A percentile compares a stretch with the other conserved stretches of the same genome.
Evolutionary conservation across 2,888 invertebrate species (phyloP).

Genomic region (Lochmaea crataegi): DNA sequence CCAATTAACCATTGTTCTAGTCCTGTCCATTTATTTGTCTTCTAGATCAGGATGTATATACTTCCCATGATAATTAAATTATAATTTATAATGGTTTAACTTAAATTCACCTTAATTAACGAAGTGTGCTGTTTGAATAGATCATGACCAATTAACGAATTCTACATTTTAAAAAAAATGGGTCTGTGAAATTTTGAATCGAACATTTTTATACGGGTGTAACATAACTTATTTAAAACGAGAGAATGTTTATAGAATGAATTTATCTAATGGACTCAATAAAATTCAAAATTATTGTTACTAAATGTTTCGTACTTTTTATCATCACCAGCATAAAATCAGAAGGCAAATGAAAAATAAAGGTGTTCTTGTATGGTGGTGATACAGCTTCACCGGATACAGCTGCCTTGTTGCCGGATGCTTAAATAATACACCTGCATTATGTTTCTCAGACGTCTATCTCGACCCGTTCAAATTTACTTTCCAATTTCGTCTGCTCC

Average conservation of each 20-base stretch:
- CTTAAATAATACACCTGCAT: constrained; percentile 62
- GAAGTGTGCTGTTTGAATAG: not conserved
- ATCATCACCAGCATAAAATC: constrained; percentile 43
- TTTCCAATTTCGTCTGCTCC: constrained; percentile 52
- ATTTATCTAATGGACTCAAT: not conserved
- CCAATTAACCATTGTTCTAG: not conserved
- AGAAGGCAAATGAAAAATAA: constrained; percentile 49
- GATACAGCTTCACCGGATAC: constrained; percentile 64
- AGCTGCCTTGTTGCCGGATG: constrained; percentile 63
- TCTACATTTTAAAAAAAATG: not conserved
- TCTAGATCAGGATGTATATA: not conserved
- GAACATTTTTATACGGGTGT: too few relatives aligned
- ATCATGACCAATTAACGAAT: not conserved
- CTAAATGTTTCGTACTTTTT: constrained; percentile 35
- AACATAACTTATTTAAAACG: too few relatives aligned
- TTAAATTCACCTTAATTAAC: not conserved
- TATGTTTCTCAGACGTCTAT: constrained; percentile 59
- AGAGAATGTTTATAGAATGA: not conserved
- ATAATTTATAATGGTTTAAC: not conserved
- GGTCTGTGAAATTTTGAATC: not conserved
- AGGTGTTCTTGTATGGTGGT: constrained; percentile 56
- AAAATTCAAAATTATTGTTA: not conserved
- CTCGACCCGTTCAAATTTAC: constrained; percentile 56
- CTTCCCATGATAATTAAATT: constrained; percentile 8
- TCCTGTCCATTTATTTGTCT: not conserved